These are phyloP conservation scores for Arge pagana DNA, from an alignment of 2,888 invertebrate genomes.

Conservation along the genomic window DNA sequence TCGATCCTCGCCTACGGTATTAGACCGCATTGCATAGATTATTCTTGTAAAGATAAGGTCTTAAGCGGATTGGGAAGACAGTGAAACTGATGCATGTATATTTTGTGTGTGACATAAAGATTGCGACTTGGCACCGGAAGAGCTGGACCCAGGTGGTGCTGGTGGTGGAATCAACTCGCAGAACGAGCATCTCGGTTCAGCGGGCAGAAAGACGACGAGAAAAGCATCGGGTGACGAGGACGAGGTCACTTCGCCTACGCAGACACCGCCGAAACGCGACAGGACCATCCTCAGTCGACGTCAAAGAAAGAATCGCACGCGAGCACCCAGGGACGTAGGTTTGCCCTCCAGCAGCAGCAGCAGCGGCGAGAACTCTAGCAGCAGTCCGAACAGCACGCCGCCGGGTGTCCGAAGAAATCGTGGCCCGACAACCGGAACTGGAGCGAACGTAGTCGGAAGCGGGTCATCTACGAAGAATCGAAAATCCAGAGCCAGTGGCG, in stretches of 20 bases:
- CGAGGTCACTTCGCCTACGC: slow-evolving; percentile 1
- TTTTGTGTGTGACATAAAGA: slow-evolving; percentile 54
- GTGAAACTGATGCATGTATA: slow-evolving; percentile 42
- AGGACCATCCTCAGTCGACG: slow-evolving; percentile 61
- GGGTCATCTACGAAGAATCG: not conserved
- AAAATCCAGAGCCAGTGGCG: slow-evolving; percentile 4
- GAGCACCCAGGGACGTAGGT: slow-evolving; percentile 35
- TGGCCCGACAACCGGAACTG: slow-evolving; percentile 38
- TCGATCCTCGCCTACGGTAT: slow-evolving; percentile 16
- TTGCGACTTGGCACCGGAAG: slow-evolving; percentile 54
- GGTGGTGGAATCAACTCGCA: not conserved
- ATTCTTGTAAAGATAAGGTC: too few species aligned
- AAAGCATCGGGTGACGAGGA: slow-evolving; percentile 50
- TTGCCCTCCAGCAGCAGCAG: slow-evolving; percentile 18
- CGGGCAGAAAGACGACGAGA: slow-evolving; percentile 17
- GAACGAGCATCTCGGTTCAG: slow-evolving; percentile 14
- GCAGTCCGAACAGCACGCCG: slow-evolving; percentile 14
- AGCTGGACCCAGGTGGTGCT: slow-evolving; percentile 56
- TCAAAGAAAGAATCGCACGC: slow-evolving; percentile 61
- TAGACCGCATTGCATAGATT: too few species aligned
- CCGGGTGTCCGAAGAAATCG: slow-evolving; percentile 9
- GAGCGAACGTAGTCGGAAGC: slow-evolving; percentile 25
- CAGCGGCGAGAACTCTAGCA: slow-evolving; percentile 9
- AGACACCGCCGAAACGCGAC: slow-evolving; percentile 35
- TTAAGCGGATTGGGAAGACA: slow-evolving; percentile 7